Base-by-base conservation (phyloP, 1,140 invertebrate species). In the Nixonia krombeini region DNA sequence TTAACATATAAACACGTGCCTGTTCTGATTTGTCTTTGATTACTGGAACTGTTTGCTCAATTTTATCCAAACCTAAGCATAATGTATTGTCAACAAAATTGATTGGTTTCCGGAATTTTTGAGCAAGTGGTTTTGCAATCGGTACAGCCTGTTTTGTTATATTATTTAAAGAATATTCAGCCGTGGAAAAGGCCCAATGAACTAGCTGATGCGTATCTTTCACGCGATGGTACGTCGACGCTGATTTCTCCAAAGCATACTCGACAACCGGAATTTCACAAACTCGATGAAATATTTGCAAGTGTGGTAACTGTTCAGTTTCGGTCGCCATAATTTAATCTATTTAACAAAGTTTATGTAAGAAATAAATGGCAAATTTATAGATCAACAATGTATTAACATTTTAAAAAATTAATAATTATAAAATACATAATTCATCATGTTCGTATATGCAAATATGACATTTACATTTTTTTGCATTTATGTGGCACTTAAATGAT, bases 11-110 rank as follows among this genome's bases (percentile, higher is more conserved):
- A n/a, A n/a, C n/a, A n/a, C 88, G 87, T 37, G 91, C 91, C 80
- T 89, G 87, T 69, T 89, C 88, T 1, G 91, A 91, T 31, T 88
- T 87, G 55, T 91, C 88, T 33, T 89, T 90, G 23, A 92, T 89
- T 1, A 92, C 84, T 0, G 91, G 91, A 2, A 92, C 86, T 56
- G 88, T 88, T 51, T 89, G 84, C 78, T 92, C 90, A 12, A 93
- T 85, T 53, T 88, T 86, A 42, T 91, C 89, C 26, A 93, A 86
- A 16, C 88, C 89, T 29, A 87, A 86, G 38, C 90, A 91, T 1
- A 92, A 75, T 4, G 87, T 89, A 25, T 89, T 86, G 76, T 93
- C 91, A 4, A 91, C 88, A 52, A 86, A 87, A n/a, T 89, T 86
- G 8, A 92, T 88, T 5, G 90, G 90, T 9, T 75, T 79, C 72